Percentiles rank a stretch among this genome's conserved stretches.
Conservation (phyloP, 2,797 vertebrate species). For the Gila robusta region DNA sequence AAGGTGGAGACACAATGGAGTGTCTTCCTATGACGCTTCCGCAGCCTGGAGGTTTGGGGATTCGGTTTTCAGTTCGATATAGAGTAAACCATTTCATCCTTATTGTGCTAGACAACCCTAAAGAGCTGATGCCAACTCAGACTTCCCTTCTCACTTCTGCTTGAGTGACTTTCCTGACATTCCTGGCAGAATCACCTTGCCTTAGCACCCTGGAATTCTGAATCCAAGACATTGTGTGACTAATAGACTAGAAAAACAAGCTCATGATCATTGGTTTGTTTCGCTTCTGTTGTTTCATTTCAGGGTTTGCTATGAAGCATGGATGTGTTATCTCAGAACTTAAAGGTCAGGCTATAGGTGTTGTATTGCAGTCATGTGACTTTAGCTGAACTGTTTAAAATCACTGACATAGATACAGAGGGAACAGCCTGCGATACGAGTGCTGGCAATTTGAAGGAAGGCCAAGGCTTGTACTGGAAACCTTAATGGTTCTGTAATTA, state of each 20-base stretch:
- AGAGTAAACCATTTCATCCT: slow-evolving; percentile 33
- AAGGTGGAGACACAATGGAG: slow-evolving; percentile 31
- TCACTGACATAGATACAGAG: not conserved
- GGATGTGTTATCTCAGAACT: not conserved
- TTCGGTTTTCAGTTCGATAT: slow-evolving; percentile 36
- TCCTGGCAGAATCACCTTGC: slow-evolving; percentile 43
- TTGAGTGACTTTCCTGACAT: slow-evolving; percentile 46
- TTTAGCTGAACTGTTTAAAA: not conserved
- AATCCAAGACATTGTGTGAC: slow-evolving; percentile 25
- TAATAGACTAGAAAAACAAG: slow-evolving; percentile 13
- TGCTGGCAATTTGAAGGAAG: not conserved
- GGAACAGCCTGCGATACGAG: not conserved
- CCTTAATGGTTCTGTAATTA: not conserved
- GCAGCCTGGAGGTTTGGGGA: slow-evolving; percentile 18
- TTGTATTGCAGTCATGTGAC: slow-evolving; percentile 28
- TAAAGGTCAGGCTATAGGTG: slow-evolving; percentile 16
- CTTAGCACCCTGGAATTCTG: slow-evolving; percentile 6
- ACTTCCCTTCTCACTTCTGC: slow-evolving; percentile 32
- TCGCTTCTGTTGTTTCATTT: not conserved
- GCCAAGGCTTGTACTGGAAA: slow-evolving; percentile 5
- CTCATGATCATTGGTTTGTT: not conserved
- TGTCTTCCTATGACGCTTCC: slow-evolving; percentile 38
- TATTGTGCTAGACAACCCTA: slow-evolving; percentile 37
- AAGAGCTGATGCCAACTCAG: slow-evolving; percentile 43
- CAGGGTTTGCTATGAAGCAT: slow-evolving; percentile 3